Percentiles rank a stretch among this genome's conserved stretches.
Conservation (phyloP, 2,888 invertebrate genomes). For the Pammene aurita region DNA sequence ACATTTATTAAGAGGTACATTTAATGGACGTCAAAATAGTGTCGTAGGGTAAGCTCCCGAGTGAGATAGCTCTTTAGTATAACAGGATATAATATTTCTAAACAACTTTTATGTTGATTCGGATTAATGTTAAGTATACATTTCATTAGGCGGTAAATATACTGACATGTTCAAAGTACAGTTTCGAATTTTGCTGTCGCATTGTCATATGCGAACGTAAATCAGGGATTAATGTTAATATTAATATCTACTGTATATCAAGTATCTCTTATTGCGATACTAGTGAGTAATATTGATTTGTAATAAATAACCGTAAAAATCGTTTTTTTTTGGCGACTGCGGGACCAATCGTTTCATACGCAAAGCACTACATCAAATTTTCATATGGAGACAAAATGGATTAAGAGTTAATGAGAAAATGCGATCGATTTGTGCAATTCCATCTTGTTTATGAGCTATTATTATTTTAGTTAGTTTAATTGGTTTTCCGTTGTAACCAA, state of each 20-base stretch:
- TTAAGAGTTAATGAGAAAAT: neutral
- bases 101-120: neutral
- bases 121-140: neutral
- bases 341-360: conserved; percentile 8
- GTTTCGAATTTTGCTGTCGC: neutral
- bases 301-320: too few species aligned
- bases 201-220: neutral
- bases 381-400: conserved; percentile 8
- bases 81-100: too few species aligned
- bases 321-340: neutral
- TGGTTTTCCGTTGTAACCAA: conserved; percentile 10
- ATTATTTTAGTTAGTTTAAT: conserved; percentile 16
- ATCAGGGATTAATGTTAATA: neutral
- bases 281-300: too few species aligned
- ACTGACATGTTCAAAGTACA: neutral
- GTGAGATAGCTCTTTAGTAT: conserved; percentile 15
- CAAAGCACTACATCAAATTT: neutral
- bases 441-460: conserved; percentile 11
- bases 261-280: too few species aligned
- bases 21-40: conserved; percentile 2
- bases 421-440: neutral
- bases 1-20: conserved; percentile 14
- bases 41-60: neutral
- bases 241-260: too few species aligned
- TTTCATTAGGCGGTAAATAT: neutral